phyloP scores from a whole-genome alignment of 1,140 invertebrate species.

The Neodiprion virginianus region DNA sequence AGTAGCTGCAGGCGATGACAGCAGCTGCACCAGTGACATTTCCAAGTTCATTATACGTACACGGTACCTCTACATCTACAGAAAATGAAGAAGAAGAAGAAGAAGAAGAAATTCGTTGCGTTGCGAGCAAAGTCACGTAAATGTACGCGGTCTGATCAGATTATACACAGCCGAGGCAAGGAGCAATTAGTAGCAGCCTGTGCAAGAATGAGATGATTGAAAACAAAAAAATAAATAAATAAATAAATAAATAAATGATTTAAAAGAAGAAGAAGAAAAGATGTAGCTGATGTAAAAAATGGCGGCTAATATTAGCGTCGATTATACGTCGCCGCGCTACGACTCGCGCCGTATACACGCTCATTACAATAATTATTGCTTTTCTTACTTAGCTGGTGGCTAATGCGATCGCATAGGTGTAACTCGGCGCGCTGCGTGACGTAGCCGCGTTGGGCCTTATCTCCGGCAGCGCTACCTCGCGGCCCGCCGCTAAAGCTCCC shows the following conservation, averaged over 20 bases:
- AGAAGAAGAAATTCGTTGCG: neutral
- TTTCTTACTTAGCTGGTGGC: conserved; percentile 9
- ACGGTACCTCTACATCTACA: neutral
- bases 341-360: conserved; percentile 9
- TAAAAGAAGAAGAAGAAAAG: neutral
- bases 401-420: neutral
- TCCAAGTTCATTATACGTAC: neutral
- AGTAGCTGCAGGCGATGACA: no score
- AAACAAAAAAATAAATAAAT: neutral
- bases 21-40: neutral
- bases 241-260: neutral
- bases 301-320: neutral
- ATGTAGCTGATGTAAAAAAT: conserved; percentile 15
- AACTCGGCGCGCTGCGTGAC: neutral
- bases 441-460: no score
- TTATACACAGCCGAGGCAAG: neutral
- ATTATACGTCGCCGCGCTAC: neutral
- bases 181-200: neutral
- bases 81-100: neutral
- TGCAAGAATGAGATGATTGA: neutral
- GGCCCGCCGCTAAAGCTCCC: no score
- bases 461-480: no score
- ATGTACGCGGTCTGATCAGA: neutral
- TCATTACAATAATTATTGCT: conserved; percentile 39
- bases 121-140: neutral